Base-by-base conservation (phyloP, 2,888 invertebrate species). In the Petrolisthes manimaculis region DNA sequence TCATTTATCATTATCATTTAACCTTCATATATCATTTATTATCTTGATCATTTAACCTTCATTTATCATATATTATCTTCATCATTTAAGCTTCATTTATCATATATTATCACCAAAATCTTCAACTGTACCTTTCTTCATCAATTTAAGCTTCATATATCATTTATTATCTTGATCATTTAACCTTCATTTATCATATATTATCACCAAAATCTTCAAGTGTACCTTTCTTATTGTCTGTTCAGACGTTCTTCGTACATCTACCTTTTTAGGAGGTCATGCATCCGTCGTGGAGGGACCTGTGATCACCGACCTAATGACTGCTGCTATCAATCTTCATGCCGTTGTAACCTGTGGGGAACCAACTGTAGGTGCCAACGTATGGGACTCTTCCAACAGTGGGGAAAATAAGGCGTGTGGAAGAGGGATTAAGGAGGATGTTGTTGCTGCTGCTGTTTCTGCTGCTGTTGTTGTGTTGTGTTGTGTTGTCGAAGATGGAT, bases 291-390 rank as follows among this genome's bases (percentile, higher is more conserved):
- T 91, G 96, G 96, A 6, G 96, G 96, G 91, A 96, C 96, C 94
- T 97, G 97, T 94, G 97, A 97, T 93, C 96, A 96, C 93, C 95
- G 96, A 90, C 96, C 96, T 14, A 95, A 96, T 91, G 96, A 96
- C 93, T 97, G 97, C 94, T 97, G 97, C 94, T 95, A 95, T 94
- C 96, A 96, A 92, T 96, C 96, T 91, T 96, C 96, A 91, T 97
- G 97, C 94, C 95, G 97, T 91, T 97, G 97, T 95, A 97, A 97
- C 93, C 94, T 97, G 84, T 97, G 97, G 97, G 97, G 97, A 90
- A 95, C 96, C 93, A 97, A 97, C 94, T 97, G 97, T 93, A 95
- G 96, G 92, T 97, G 97, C 93, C 97, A 97, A 93, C 95, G 97
- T 92, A 95, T 96, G 95, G 97, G 97, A 90, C 95, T 97, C 93